Evolutionary conservation across 1,140 invertebrate species (phyloP), one percentile per base, ranked within the genome.

Genomic region (Oreohelix idahoensis): DNA sequence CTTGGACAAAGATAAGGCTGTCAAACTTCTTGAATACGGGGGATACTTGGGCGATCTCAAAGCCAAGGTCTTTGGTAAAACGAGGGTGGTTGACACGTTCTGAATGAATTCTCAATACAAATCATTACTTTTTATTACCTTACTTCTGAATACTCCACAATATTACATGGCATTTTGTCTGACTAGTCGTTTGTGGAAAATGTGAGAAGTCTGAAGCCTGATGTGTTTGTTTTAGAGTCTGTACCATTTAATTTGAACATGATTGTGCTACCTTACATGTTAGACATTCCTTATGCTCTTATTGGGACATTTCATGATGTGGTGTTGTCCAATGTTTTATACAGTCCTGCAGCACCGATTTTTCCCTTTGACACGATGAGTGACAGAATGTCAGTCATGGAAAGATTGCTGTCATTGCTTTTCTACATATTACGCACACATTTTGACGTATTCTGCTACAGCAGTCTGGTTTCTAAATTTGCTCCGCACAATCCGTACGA

Each of bases 231-330:
- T 36, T 29, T 87, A 1, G 86, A 87, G 38, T 45, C 35, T 23
- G 29, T 53, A 2, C 77, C 80, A 29, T 49, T 70, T 2, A 26
- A 73, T 10, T 73, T 42, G 23, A 83, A 71, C 29, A 71, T 85
- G 66, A 26, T 71, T 15, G 45, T 84, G 10, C 71, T 86, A 0
- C 77, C 86, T 1, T 85, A 87, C 63, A 77, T 39, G 32, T 51
- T 85, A 23, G 78, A 70, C 26, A 78, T 86, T 17, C 83, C 84
- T n/a, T 1, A 84, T 81, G 79, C 81, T 11, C 77, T 83, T 20
- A 17, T 84, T 10, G 84, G 84, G 0, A 23, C 81, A 51, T 20
- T 29, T 0, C 81, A 75, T 53, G 73, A 87, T 0, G 23, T 35
- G 1, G 20, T 58, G 11, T 0, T 10, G 0, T 32, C 42, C 1